phyloP scores from a whole-genome alignment of 2,113 vertebrate species.

The Athene noctua region DNA sequence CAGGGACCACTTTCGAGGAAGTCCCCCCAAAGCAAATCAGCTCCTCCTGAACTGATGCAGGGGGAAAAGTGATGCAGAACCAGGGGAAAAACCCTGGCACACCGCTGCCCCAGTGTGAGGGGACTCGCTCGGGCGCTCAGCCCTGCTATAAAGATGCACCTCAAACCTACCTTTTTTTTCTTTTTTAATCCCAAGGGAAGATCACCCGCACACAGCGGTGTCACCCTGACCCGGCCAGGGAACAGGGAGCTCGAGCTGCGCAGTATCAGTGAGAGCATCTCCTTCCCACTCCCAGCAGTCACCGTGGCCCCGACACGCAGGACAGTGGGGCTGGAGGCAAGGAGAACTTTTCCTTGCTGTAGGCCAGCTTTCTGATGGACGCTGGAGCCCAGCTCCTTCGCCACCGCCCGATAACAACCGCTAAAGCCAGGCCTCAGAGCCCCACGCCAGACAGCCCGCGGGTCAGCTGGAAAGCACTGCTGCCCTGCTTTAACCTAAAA shows the following conservation, averaged over 20 bases:
- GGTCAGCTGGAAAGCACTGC: neutral
- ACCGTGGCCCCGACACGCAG: fast-evolving
- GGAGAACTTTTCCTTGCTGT: neutral
- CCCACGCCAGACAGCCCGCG: neutral
- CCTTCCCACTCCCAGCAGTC: neutral
- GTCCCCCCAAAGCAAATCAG: neutral
- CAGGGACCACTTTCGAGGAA: neutral
- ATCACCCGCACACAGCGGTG: neutral
- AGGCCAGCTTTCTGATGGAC: neutral
- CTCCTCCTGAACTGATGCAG: neutral
- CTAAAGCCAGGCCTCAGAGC: neutral
- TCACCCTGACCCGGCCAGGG: neutral
- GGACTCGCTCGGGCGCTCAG: fast-evolving
- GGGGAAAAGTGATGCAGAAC: neutral
- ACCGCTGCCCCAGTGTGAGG: fast-evolving
- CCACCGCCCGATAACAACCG: neutral
- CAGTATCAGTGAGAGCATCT: neutral
- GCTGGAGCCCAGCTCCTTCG: neutral
- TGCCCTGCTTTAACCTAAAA: neutral
- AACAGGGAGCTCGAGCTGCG: neutral
- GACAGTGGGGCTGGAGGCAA: neutral
- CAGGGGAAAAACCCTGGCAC: neutral
- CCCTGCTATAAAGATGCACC: neutral
- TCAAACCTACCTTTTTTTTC: neutral
- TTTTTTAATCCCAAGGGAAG: neutral